These are phyloP conservation scores for Hetaerina titia DNA, from an alignment of 2,888 invertebrate species.

Conservation along the genomic window DNA sequence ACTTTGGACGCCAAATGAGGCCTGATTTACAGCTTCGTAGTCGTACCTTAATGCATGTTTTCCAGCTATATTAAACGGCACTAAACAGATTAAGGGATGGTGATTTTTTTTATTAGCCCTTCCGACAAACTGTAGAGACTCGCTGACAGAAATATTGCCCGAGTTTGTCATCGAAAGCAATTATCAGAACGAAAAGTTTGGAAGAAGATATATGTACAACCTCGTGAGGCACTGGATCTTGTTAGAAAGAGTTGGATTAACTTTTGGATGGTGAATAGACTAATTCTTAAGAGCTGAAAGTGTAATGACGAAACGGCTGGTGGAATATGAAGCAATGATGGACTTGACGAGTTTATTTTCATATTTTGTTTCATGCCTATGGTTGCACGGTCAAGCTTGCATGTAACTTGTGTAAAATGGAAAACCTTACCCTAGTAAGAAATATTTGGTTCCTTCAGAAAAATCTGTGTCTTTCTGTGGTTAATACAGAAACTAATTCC, in stretches of 20 bases:
- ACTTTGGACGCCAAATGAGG: conserved; percentile 31
- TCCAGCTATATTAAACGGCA: conserved; percentile 27
- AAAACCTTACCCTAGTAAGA: too few relatives aligned
- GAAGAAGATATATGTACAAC: background rate
- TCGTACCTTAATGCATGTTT: conserved; percentile 24
- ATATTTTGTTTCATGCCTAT: too few relatives aligned
- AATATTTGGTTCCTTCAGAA: too few relatives aligned
- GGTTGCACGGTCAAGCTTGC: too few relatives aligned
- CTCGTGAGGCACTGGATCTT: background rate
- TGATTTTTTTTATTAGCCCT: background rate
- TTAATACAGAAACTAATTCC: too few relatives aligned
- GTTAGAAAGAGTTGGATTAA: background rate
- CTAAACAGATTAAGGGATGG: conserved; percentile 14
- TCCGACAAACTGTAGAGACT: background rate
- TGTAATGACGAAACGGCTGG: too few relatives aligned
- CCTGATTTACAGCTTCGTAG: conserved; percentile 14
- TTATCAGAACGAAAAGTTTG: conserved; percentile 5
- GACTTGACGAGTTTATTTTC: too few relatives aligned
- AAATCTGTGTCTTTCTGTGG: too few relatives aligned
- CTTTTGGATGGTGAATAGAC: background rate
- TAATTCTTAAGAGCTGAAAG: too few relatives aligned
- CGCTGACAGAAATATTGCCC: conserved; percentile 23
- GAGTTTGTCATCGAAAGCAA: background rate
- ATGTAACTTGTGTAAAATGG: too few relatives aligned
- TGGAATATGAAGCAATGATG: too few relatives aligned